A percentile compares a stretch with the other conserved stretches of the same genome.
These are phyloP conservation scores for Kuschelorhynchus macadamiae DNA, from an alignment of 2,888 invertebrate species.

Conservation along the genomic window DNA sequence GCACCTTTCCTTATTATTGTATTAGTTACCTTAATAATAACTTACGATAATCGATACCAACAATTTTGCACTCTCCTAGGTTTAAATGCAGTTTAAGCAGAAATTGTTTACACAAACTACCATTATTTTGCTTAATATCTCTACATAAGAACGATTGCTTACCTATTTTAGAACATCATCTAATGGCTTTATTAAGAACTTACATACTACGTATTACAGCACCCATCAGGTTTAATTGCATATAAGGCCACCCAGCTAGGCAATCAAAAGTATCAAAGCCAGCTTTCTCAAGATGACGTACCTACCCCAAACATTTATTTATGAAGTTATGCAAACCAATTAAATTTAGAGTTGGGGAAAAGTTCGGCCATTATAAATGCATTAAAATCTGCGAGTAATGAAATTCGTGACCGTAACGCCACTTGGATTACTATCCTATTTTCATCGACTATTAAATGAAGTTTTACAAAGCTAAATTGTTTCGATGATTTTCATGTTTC, in stretches of 20 bases:
- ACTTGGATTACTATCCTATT: conserved; percentile 12
- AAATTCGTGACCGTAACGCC: conserved; percentile 26
- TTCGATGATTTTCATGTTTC: background rate
- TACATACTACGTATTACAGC: too few relatives aligned
- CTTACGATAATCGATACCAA: too few relatives aligned
- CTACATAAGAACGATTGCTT: too few relatives aligned
- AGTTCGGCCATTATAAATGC: conserved; percentile 34
- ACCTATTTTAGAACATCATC: too few relatives aligned
- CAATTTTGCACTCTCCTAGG: too few relatives aligned
- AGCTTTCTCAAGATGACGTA: background rate
- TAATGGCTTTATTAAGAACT: too few relatives aligned
- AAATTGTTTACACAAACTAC: too few relatives aligned
- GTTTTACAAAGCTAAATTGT: conserved; percentile 18
- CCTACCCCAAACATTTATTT: conserved; percentile 10
- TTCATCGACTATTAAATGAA: conserved; percentile 16
- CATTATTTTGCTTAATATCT: too few relatives aligned
- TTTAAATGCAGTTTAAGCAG: too few relatives aligned
- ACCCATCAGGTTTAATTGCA: too few relatives aligned
- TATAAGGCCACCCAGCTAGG: background rate
- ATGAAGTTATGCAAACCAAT: conserved; percentile 23
- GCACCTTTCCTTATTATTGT: too few relatives aligned
- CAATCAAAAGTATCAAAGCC: background rate
- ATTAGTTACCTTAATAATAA: too few relatives aligned
- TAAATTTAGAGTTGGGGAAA: conserved; percentile 29
- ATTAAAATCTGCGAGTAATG: conserved; percentile 33